Percentiles rank a stretch among this genome's conserved stretches.
phyloP scores from a whole-genome alignment of 2,888 invertebrate species.

The Scelioninae gen. 2 region DNA sequence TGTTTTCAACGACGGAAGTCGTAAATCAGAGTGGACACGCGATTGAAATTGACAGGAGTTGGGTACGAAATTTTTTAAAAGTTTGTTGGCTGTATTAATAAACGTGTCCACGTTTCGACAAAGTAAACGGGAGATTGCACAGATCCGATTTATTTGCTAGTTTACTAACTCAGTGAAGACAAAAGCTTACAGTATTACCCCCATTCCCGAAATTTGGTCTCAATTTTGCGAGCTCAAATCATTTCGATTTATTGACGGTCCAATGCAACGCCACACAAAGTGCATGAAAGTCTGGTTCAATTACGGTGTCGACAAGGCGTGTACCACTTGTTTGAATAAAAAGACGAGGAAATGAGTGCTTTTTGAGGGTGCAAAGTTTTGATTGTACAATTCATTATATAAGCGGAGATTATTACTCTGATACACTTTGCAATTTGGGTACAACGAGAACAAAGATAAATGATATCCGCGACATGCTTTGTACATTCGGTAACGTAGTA shows the following conservation, averaged over 20 bases:
- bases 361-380: slow-evolving; percentile 23
- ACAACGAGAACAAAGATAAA: too few relatives aligned
- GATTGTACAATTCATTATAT: slow-evolving; percentile 18
- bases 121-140: not conserved
- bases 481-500: too few relatives aligned
- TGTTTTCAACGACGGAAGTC: too few relatives aligned
- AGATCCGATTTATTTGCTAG: not conserved
- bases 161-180: slow-evolving; percentile 15
- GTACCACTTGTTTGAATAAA: slow-evolving; percentile 26
- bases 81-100: not conserved
- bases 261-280: slow-evolving; percentile 8
- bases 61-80: not conserved
- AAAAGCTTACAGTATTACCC: slow-evolving; percentile 15
- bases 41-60: not conserved
- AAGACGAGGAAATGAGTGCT: slow-evolving; percentile 24
- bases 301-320: slow-evolving; percentile 27
- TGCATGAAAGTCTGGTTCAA: slow-evolving; percentile 18
- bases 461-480: too few relatives aligned
- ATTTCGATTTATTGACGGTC: slow-evolving; percentile 25
- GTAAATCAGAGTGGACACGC: not conserved
- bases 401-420: not conserved
- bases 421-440: too few relatives aligned
- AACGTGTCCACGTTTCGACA: not conserved
- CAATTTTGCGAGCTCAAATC: slow-evolving; percentile 15
- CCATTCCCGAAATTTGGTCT: too few relatives aligned